phyloP scores from a whole-genome alignment of 2,888 invertebrate species.

The Elegia similella region DNA sequence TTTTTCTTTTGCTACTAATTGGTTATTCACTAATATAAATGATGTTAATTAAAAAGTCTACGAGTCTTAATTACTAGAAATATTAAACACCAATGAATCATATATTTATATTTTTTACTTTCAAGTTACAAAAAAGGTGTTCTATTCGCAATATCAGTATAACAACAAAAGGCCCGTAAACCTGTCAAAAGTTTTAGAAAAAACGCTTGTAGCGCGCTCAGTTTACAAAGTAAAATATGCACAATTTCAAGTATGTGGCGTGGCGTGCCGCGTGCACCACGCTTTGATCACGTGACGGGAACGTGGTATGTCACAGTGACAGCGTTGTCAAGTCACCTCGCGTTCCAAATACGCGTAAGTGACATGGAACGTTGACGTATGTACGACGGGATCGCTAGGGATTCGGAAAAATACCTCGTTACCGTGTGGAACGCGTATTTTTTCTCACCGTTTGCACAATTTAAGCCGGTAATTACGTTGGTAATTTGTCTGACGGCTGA shows the following conservation, averaged over 20 bases:
- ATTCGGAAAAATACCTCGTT: conserved; percentile 2
- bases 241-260: not conserved
- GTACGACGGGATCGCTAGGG: not conserved
- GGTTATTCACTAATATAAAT: too few species aligned
- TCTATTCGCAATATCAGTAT: too few species aligned
- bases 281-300: conserved; percentile 11
- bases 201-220: not conserved
- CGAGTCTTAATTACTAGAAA: too few species aligned
- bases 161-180: too few species aligned
- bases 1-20: too few species aligned
- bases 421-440: conserved; percentile 2
- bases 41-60: too few species aligned
- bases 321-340: conserved; percentile 10
- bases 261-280: not conserved
- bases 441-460: not conserved
- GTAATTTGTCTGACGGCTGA: conserved; percentile 7
- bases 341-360: not conserved
- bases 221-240: not conserved
- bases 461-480: conserved; percentile 13
- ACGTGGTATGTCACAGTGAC: conserved; percentile 5
- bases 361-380: conserved; percentile 6
- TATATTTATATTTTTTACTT: too few species aligned
- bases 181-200: too few species aligned
- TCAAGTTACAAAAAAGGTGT: too few species aligned
- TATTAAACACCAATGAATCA: too few species aligned